Base-by-base conservation (phyloP, 2,797 vertebrate genomes). In the Muscicapa comitata region DNA sequence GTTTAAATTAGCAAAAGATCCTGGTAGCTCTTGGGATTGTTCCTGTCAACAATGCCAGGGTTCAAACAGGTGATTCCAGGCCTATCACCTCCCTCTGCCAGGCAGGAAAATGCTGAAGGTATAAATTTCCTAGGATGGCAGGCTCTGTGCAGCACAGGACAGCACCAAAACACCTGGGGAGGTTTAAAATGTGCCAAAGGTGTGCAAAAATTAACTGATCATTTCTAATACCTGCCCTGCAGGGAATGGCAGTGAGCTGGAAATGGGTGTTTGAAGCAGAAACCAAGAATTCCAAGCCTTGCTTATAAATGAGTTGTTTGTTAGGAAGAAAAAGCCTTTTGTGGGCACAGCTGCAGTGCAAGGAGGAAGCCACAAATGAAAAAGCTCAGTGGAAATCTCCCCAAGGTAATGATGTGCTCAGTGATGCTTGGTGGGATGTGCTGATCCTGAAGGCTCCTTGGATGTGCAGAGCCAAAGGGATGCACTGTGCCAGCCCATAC, bases 361-460 rank as follows among this genome's bases (percentile, higher is more conserved):
- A 37, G 85, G 50, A 87, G 53, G 75, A 82, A 90, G 79, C 63
- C 72, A 79, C 72, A 73, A 63, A 94, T 67, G 15, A 45, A 93
- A 58, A 13, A 6, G 26, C 42, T 80, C 37, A 29, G 33, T 37
- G 75, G 53, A 79, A 87, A 40, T 4, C 59, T 61, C 72, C 63
- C 65, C 45, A 7, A 8, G 40, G 81, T 17, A 24, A 51, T 19
- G 67, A 76, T 40, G 19, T 54, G 42, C 63, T 89, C 72, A 45
- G 13, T 5, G 86, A 35, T 48, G 83, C 83, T 24, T 9, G 84
- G 48, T 19, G 71, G 4, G n/a, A 15, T 17, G 81, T 40, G 35
- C 40, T 61, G 68, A n/a, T 43, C 67, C 15, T 51, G 51, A 16
- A 54, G 71, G 28, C 61, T 79, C 68, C 75, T 31, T 24, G 19